phyloP scores from a whole-genome alignment of 2,888 invertebrate genomes.

The Synanthedon tipuliformis region DNA sequence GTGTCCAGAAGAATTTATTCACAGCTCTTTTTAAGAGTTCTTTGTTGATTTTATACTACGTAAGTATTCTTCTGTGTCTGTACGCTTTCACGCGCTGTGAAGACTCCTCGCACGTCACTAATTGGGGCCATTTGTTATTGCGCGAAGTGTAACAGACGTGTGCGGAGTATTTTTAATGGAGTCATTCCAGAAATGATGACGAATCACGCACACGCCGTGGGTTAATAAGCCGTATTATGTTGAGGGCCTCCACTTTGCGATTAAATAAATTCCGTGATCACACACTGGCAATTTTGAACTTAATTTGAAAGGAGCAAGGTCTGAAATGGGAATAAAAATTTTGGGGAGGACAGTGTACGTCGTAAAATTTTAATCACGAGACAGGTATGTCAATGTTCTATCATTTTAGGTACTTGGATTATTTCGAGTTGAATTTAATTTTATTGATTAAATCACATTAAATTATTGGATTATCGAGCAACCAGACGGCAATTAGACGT shows the following conservation, averaged over 20 bases:
- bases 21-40: no score
- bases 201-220: not conserved
- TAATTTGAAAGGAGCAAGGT: not conserved
- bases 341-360: no score
- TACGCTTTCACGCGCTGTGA: not conserved
- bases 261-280: not conserved
- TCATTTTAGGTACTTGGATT: no score
- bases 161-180: not conserved
- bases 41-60: no score
- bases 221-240: not conserved
- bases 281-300: not conserved
- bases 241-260: not conserved
- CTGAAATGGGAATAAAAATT: no score
- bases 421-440: no score
- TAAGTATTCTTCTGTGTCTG: not conserved
- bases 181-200: not conserved
- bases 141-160: not conserved
- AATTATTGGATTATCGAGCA: no score
- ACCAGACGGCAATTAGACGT: no score
- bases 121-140: conserved; percentile 27
- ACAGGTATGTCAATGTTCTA: no score
- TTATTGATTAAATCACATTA: no score
- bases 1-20: not conserved
- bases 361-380: no score
- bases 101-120: conserved; percentile 12